Percentiles rank a stretch among this genome's conserved stretches.
These are phyloP conservation scores for Torymus aiolomorphi DNA, from an alignment of 2,888 invertebrate genomes.

Conservation along the genomic window DNA sequence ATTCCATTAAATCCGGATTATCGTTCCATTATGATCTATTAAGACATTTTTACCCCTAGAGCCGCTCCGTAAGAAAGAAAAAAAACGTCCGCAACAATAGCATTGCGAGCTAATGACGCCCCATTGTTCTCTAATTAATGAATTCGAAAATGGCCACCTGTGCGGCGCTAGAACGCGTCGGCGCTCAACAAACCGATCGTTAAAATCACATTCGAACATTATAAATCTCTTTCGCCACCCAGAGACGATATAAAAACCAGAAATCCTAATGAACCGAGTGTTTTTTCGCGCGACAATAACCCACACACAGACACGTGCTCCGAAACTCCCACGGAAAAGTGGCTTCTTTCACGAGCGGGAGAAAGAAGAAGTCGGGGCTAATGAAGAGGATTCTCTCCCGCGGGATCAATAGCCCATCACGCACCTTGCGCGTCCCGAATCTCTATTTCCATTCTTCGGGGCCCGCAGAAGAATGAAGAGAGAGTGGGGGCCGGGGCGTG, in stretches of 20 bases:
- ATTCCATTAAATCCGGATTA: not conserved
- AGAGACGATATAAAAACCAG: not conserved
- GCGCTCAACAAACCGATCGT: constrained; percentile 40
- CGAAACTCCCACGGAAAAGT: constrained; percentile 53
- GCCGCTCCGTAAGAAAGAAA: not conserved
- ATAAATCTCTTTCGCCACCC: constrained; percentile 38
- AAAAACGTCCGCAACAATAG: constrained; percentile 33
- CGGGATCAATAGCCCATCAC: constrained; percentile 45
- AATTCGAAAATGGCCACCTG: constrained; percentile 44
- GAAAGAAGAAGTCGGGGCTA: constrained; percentile 11
- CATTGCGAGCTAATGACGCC: constrained; percentile 30
- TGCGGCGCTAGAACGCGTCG: too few relatives aligned
- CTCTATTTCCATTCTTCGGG: too few relatives aligned
- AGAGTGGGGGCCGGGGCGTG: constrained; percentile 55
- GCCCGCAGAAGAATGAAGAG: constrained; percentile 5
- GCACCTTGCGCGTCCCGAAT: constrained; percentile 20
- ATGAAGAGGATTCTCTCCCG: constrained; percentile 31
- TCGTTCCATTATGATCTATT: constrained; percentile 24
- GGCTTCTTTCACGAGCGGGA: constrained; percentile 6
- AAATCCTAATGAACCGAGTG: constrained; percentile 45
- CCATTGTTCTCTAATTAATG: constrained; percentile 55
- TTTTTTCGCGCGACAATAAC: constrained; percentile 47
- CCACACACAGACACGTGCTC: not conserved
- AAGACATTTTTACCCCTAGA: constrained; percentile 9
- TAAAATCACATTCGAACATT: constrained; percentile 49